A percentile compares a stretch with the other conserved stretches of the same genome.
Conservation (phyloP, 2,113 vertebrate species). For the Takifugu flavidus region DNA sequence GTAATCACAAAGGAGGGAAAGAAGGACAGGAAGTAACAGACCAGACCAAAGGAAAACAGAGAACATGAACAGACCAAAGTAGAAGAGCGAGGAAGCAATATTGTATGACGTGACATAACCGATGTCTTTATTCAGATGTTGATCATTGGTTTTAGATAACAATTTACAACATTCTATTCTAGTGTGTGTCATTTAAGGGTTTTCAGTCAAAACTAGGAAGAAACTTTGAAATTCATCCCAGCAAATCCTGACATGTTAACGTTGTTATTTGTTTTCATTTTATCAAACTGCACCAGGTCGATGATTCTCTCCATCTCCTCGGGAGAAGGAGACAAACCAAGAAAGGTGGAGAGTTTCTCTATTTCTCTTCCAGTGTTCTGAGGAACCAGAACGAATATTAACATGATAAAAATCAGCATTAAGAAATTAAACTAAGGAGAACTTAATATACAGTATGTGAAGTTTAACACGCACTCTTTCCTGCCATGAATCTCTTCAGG, state of each 20-base stretch:
- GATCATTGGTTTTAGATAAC: too few relatives aligned
- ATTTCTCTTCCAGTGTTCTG: conserved; percentile 71
- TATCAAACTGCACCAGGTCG: conserved; percentile 70
- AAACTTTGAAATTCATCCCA: conserved; percentile 56
- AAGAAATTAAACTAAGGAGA: not conserved
- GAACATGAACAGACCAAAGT: too few relatives aligned
- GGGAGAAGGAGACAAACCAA: conserved; percentile 62
- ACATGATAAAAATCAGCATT: not conserved
- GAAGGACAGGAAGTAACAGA: too few relatives aligned
- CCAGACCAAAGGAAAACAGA: too few relatives aligned
- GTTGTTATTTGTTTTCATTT: conserved; percentile 75
- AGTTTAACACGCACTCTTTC: conserved; percentile 66
- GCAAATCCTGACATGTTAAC: conserved; percentile 60
- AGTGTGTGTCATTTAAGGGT: not conserved
- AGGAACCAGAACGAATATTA: conserved; percentile 1
- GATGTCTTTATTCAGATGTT: too few relatives aligned
- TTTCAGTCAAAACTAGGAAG: conserved; percentile 51
- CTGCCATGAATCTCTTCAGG: conserved; percentile 74
- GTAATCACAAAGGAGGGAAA: too few relatives aligned
- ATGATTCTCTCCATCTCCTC: conserved; percentile 56
- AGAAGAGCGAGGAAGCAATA: too few relatives aligned
- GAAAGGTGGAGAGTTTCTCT: conserved; percentile 70
- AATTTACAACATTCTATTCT: too few relatives aligned
- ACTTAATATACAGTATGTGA: too few relatives aligned
- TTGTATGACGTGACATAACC: too few relatives aligned